These are phyloP conservation scores for Nerophis ophidion DNA, from an alignment of 2,113 vertebrate genomes.

Conservation along the genomic window DNA sequence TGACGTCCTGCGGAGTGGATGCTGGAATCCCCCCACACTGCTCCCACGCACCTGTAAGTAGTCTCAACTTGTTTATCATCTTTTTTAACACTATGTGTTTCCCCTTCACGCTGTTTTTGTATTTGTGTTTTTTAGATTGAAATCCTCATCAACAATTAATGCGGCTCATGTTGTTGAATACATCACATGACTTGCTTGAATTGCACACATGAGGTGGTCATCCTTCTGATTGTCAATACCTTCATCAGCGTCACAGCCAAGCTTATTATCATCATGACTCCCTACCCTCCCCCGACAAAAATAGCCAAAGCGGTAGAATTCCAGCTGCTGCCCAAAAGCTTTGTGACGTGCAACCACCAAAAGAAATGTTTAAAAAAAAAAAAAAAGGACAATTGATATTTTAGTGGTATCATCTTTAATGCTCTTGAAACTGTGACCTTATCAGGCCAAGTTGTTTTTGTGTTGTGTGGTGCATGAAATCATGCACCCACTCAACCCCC, in stretches of 20 bases:
- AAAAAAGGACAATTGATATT: neutral
- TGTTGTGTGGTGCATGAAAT: too few species aligned
- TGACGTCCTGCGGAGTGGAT: constrained; percentile 27
- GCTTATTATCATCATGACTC: neutral
- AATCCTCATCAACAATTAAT: neutral
- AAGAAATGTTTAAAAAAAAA: neutral
- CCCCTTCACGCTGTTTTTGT: too few species aligned
- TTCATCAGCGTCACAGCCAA: constrained; percentile 8
- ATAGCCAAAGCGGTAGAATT: neutral
- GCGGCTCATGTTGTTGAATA: neutral
- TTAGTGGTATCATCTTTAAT: too few species aligned
- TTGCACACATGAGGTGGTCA: constrained; percentile 1
- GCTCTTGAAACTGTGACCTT: too few species aligned
- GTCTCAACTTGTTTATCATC: constrained; percentile 10
- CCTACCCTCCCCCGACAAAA: neutral
- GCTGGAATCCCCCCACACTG: constrained; percentile 31
- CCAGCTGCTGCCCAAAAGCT: neutral
- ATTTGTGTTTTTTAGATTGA: too few species aligned
- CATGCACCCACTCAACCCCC: too few species aligned
- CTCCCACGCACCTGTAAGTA: constrained; percentile 26
- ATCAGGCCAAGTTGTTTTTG: too few species aligned
- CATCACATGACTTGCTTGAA: constrained; percentile 11
- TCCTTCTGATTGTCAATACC: constrained; percentile 15
- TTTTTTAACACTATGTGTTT: neutral
- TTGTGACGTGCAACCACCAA: neutral